Conservation (phyloP, 2,888 invertebrate species). For the Eristalis arbustorum region DNA sequence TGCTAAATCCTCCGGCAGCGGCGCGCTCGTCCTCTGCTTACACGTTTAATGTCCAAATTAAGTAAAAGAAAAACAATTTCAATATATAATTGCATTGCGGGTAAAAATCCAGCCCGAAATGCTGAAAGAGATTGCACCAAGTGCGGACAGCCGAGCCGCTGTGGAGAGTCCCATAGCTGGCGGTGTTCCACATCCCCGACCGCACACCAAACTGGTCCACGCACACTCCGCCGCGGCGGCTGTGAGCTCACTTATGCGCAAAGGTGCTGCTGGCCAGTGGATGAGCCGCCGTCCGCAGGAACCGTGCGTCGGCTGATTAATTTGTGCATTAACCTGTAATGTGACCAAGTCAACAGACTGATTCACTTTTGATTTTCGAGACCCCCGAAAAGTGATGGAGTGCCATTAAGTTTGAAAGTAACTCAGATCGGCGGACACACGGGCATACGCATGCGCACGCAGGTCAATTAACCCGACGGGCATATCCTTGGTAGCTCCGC, state of each 20-base stretch:
- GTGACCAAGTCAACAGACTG: slow-evolving; percentile 71
- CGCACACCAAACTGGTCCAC: slow-evolving; percentile 51
- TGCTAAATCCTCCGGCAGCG: slow-evolving; percentile 37
- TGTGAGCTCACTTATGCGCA: slow-evolving; percentile 9
- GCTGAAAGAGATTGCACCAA: slow-evolving; percentile 17
- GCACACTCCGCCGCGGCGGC: neutral
- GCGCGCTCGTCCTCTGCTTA: slow-evolving; percentile 54
- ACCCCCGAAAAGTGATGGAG: slow-evolving; percentile 71
- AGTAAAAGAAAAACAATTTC: slow-evolving; percentile 65
- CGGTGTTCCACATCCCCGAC: slow-evolving; percentile 24
- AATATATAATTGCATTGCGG: slow-evolving; percentile 63
- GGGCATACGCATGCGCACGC: slow-evolving; percentile 9
- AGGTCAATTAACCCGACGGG: slow-evolving; percentile 66
- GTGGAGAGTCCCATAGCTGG: slow-evolving; percentile 26
- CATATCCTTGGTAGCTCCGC: slow-evolving; percentile 62
- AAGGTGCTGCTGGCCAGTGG: slow-evolving; percentile 9
- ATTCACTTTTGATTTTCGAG: slow-evolving; percentile 70
- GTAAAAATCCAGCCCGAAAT: slow-evolving; percentile 17
- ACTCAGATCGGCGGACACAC: slow-evolving; percentile 54
- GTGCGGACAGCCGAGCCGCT: slow-evolving; percentile 3
- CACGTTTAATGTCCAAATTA: slow-evolving; percentile 69
- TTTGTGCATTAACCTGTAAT: slow-evolving; percentile 70
- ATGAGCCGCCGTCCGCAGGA: neutral
- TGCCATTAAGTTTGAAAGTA: slow-evolving; percentile 67
- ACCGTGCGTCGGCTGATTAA: slow-evolving; percentile 60